Conservation (phyloP, 2,888 invertebrate genomes). For the Chrysopilus asiliformis region DNA sequence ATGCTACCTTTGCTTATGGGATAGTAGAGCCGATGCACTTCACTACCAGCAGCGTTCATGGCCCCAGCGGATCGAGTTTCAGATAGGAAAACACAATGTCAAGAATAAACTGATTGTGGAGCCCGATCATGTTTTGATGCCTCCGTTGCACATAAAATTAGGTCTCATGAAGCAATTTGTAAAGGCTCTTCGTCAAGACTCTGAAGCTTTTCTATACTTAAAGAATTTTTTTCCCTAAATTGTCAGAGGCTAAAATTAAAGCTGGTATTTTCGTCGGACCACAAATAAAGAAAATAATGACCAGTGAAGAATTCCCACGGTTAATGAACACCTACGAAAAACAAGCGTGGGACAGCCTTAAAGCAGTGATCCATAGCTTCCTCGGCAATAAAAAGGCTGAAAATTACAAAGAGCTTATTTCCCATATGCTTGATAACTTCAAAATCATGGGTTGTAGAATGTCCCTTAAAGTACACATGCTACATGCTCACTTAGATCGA, state of each 20-base stretch:
- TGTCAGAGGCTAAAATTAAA: slow-evolving; percentile 4
- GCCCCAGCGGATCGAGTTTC: not conserved
- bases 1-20: slow-evolving; percentile 20
- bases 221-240: slow-evolving; percentile 5
- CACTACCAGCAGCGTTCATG: slow-evolving; percentile 4
- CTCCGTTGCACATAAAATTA: slow-evolving; percentile 3
- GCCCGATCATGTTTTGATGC: not conserved
- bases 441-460: slow-evolving; percentile 17
- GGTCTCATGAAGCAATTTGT: slow-evolving; percentile 7
- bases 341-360: slow-evolving; percentile 3
- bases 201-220: slow-evolving; percentile 3
- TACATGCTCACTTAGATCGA: slow-evolving; percentile 20
- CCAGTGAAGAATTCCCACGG: not conserved
- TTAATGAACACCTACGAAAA: slow-evolving; percentile 4
- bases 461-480: slow-evolving; percentile 21
- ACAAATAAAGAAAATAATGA: slow-evolving; percentile 4
- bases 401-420: slow-evolving; percentile 19
- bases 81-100: slow-evolving; percentile 3
- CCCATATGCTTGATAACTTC: slow-evolving; percentile 11
- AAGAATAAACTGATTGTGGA: not conserved
- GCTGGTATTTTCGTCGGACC: not conserved
- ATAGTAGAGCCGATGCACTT: slow-evolving; percentile 11
- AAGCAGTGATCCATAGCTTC: slow-evolving; percentile 11
- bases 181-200: slow-evolving; percentile 3
- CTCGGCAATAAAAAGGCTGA: slow-evolving; percentile 20